Evolutionary conservation across 2,888 invertebrate species (phyloP).

Genomic region (Drosophila affinis): DNA sequence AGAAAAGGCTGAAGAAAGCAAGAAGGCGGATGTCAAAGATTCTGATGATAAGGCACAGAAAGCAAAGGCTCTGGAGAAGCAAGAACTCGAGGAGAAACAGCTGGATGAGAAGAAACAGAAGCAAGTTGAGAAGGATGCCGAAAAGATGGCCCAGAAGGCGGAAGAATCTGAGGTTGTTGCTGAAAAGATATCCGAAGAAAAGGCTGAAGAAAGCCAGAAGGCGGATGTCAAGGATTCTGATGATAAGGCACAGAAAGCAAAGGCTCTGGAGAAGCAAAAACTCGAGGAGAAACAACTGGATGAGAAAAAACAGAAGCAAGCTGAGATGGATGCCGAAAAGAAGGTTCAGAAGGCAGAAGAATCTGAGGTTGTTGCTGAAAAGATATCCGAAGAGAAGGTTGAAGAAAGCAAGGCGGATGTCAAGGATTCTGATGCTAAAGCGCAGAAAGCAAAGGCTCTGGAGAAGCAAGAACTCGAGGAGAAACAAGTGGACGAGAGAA

Average conservation of each 20-base stretch:
- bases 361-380: slow-evolving; percentile 7
- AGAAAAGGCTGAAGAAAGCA: neutral
- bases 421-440: slow-evolving; percentile 35
- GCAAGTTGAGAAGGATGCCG: neutral
- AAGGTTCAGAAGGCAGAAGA: slow-evolving; percentile 22
- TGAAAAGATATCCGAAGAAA: slow-evolving; percentile 11
- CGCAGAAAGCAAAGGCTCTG: slow-evolving; percentile 17
- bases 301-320: neutral
- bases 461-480: slow-evolving; percentile 22
- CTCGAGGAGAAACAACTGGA: slow-evolving; percentile 1
- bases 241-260: slow-evolving; percentile 7
- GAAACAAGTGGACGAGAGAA: slow-evolving; percentile 8
- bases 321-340: neutral
- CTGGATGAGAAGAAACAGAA: slow-evolving; percentile 34
- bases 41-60: slow-evolving; percentile 5
- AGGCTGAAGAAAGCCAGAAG: slow-evolving; percentile 29
- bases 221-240: slow-evolving; percentile 4
- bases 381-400: slow-evolving; percentile 3
- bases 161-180: neutral
- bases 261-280: slow-evolving; percentile 23
- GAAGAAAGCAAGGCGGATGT: slow-evolving; percentile 36
- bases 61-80: slow-evolving; percentile 11
- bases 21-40: slow-evolving; percentile 7
- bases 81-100: slow-evolving; percentile 7
- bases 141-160: neutral